phyloP scores from a whole-genome alignment of 2,797 vertebrate genomes.

The Spinus pinus region DNA sequence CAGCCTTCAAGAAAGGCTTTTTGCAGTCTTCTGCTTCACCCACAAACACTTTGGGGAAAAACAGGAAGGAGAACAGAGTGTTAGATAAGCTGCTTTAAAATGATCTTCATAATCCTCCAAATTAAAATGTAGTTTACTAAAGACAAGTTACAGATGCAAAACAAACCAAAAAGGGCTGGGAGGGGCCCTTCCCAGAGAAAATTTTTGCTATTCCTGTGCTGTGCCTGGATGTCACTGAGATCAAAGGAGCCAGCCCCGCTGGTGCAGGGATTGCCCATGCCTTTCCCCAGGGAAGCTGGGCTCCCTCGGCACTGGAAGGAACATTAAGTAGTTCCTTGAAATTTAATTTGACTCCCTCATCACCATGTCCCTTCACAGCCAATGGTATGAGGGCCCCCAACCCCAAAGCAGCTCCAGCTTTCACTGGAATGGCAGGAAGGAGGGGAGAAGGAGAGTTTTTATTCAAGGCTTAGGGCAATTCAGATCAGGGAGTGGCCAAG shows the following conservation, averaged over 20 bases:
- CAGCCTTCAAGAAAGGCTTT: too few species aligned
- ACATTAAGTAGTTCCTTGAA: neutral
- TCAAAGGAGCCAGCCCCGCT: neutral
- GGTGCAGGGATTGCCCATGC: rapidly evolving
- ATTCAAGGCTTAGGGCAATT: neutral
- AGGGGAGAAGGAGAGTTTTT: neutral
- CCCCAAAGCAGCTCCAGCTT: neutral
- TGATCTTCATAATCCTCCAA: too few species aligned
- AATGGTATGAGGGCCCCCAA: neutral
- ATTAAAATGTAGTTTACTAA: too few species aligned
- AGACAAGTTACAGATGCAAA: too few species aligned
- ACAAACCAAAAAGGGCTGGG: too few species aligned
- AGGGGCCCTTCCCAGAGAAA: neutral
- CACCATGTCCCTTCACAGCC: neutral
- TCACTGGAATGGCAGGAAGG: neutral
- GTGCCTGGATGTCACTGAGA: neutral
- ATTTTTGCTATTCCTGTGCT: neutral
- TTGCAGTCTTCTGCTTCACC: too few species aligned
- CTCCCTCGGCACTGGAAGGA: neutral
- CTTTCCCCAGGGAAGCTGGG: neutral
- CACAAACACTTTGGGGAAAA: too few species aligned
- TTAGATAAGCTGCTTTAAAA: too few species aligned
- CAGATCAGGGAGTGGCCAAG: neutral
- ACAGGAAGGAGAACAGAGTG: too few species aligned
- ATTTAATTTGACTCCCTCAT: neutral